These are phyloP conservation scores for Euzophera pinguis DNA, from an alignment of 2,888 invertebrate species.

Conservation along the genomic window DNA sequence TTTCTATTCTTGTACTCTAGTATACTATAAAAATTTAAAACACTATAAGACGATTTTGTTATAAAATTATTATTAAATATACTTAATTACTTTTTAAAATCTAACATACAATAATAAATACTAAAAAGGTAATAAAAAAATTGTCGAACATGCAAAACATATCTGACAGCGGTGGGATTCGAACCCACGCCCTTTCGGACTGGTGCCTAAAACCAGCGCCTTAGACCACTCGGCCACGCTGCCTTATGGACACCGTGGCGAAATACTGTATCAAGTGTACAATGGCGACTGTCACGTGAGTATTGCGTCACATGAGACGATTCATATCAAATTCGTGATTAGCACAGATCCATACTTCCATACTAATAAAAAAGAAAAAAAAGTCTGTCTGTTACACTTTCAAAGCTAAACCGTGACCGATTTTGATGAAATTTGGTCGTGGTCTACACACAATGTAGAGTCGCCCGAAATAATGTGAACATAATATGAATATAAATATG, in stretches of 20 bases:
- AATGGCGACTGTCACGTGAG: neutral
- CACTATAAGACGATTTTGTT: neutral
- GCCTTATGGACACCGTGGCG: slow-evolving; percentile 38
- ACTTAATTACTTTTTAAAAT: no score
- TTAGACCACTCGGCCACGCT: slow-evolving; percentile 86
- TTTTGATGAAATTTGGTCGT: no score
- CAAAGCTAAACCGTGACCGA: no score
- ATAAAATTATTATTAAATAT: neutral
- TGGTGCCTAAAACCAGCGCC: slow-evolving; percentile 83
- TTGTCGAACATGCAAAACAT: slow-evolving; percentile 39
- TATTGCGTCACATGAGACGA: neutral
- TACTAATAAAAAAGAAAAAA: no score
- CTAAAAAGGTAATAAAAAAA: neutral
- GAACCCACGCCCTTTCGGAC: slow-evolving; percentile 86
- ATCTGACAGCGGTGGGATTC: slow-evolving; percentile 83
- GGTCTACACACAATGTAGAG: no score
- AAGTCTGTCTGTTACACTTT: no score
- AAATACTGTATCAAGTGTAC: neutral
- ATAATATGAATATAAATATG: no score
- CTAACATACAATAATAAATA: neutral
- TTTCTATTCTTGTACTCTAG: no score
- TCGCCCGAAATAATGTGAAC: no score
- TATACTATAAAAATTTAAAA: no score
- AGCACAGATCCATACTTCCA: no score
- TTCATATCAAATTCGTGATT: no score